phyloP scores from a whole-genome alignment of 2,888 invertebrate genomes.

The Kryphioiulus occultus region DNA sequence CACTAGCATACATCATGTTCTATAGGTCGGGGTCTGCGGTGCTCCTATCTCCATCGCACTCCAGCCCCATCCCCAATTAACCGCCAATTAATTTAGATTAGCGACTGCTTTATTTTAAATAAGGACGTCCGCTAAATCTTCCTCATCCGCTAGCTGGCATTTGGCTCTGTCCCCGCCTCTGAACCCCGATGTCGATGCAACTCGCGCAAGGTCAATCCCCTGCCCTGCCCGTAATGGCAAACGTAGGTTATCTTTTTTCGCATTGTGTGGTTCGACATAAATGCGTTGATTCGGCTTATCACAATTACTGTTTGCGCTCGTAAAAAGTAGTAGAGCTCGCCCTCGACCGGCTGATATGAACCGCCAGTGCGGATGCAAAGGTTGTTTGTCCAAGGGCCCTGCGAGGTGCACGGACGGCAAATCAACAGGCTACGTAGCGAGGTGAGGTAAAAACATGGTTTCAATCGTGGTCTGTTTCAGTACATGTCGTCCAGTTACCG shows the following conservation, averaged over 20 bases:
- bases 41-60: neutral
- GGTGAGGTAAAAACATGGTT: too few species aligned
- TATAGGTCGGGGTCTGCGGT: neutral
- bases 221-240: too few species aligned
- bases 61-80: neutral
- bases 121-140: neutral
- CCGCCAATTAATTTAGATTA: neutral
- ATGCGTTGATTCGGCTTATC: neutral
- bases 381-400: too few species aligned
- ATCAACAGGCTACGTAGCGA: too few species aligned
- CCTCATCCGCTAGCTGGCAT: slow-evolving; percentile 13
- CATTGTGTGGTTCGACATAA: neutral
- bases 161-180: neutral
- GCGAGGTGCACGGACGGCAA: too few species aligned
- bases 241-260: too few species aligned
- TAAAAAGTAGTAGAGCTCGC: neutral
- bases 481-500: too few species aligned
- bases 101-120: neutral
- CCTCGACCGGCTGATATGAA: too few species aligned
- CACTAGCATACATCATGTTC: neutral
- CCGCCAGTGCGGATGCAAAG: too few species aligned
- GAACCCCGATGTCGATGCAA: too few species aligned
- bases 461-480: too few species aligned
- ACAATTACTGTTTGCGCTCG: neutral
- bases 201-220: neutral